Conservation (phyloP, 2,888 invertebrate species). For the Neoaliturus tenellus region DNA sequence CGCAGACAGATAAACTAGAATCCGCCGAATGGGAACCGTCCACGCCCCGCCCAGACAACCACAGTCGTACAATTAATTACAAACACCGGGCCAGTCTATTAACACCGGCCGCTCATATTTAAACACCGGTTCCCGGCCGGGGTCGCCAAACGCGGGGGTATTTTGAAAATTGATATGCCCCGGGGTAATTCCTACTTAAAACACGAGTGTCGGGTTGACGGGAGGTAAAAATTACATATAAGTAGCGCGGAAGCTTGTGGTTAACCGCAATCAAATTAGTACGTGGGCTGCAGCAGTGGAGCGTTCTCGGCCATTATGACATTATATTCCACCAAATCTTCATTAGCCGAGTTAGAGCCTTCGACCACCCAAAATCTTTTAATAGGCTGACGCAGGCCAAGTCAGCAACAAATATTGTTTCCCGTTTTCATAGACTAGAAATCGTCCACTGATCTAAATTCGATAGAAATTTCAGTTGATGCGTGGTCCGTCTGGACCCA, state of each 20-base stretch:
- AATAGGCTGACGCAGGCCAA: no score
- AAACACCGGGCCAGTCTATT: slow-evolving; percentile 12
- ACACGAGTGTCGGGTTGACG: background rate
- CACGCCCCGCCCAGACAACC: slow-evolving; percentile 10
- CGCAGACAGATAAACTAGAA: background rate
- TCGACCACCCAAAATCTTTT: slow-evolving; percentile 6
- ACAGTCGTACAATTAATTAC: slow-evolving; percentile 33
- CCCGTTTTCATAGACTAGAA: no score
- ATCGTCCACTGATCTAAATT: no score
- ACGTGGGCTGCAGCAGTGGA: background rate
- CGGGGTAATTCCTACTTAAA: background rate
- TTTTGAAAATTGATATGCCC: slow-evolving; percentile 30
- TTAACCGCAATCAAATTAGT: slow-evolving; percentile 32
- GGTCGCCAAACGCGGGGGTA: slow-evolving; percentile 15
- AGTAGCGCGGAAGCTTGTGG: slow-evolving; percentile 22
- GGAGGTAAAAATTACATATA: slow-evolving; percentile 40
- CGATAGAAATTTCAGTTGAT: no score
- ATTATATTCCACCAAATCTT: slow-evolving; percentile 36
- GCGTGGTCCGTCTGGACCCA: no score
- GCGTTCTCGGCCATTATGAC: background rate
- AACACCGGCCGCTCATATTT: slow-evolving; percentile 21
- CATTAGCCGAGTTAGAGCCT: slow-evolving; percentile 16
- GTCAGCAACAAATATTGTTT: no score
- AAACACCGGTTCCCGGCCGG: slow-evolving; percentile 32
- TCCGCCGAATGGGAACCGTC: background rate